phyloP scores from a whole-genome alignment of 2,113 vertebrate genomes.

The Tylochromis polylepis region DNA sequence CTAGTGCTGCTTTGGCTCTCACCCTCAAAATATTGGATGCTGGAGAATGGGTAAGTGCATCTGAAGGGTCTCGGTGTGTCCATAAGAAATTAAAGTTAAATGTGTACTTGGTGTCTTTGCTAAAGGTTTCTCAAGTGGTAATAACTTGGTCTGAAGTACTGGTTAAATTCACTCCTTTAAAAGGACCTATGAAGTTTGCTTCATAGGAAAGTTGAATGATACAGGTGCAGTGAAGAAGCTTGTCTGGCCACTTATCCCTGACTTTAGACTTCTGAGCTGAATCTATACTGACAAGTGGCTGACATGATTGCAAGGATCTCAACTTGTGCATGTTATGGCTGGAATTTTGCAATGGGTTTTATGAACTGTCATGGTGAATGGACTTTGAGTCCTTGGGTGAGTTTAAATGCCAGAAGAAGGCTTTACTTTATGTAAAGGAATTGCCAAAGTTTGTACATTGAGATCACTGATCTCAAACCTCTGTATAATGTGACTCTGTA shows the following conservation, averaged over 20 bases:
- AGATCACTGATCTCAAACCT: neutral
- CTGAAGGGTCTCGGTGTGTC: neutral
- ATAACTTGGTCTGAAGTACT: neutral
- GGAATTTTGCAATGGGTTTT: neutral
- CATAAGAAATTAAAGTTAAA: neutral
- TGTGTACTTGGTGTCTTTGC: neutral
- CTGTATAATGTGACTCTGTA: neutral
- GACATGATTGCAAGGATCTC: neutral
- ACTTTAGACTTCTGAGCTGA: neutral
- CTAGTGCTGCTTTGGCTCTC: conserved; percentile 79
- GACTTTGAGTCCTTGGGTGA: neutral
- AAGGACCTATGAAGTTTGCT: neutral
- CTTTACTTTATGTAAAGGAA: neutral
- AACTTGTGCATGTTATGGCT: neutral
- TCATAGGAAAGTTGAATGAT: neutral
- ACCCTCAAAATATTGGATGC: conserved; percentile 76
- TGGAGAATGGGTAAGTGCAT: conserved; percentile 77
- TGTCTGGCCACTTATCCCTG: neutral
- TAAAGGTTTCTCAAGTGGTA: neutral
- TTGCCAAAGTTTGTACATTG: neutral
- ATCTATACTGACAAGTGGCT: neutral
- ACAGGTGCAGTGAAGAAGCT: neutral
- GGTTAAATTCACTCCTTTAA: rapidly evolving
- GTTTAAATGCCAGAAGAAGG: neutral
- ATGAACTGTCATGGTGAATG: neutral